Conservation (phyloP, 2,797 vertebrate genomes). For the Bufotes viridis region DNA sequence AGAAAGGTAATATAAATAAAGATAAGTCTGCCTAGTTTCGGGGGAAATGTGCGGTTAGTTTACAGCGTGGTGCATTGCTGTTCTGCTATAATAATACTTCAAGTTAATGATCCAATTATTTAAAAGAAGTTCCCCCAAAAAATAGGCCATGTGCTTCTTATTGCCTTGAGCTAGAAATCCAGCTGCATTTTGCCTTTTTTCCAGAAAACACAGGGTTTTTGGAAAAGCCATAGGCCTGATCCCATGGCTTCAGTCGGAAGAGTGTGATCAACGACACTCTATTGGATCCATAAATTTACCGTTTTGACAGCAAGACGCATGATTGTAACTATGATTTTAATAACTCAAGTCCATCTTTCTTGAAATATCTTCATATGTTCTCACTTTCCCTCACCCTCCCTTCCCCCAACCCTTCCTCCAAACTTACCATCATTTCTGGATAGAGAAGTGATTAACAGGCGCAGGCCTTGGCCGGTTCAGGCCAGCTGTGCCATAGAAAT, state of each 20-base stretch:
- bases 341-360: conserved; percentile 55
- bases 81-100: conserved; percentile 39
- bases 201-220: conserved; percentile 40
- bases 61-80: conserved; percentile 21
- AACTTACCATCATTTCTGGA: conserved; percentile 67
- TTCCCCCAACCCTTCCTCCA: conserved; percentile 19
- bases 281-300: conserved; percentile 52
- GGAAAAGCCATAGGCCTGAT: conserved; percentile 8
- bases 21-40: conserved; percentile 43
- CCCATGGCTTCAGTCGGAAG: conserved; percentile 30
- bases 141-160: conserved; percentile 43
- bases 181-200: conserved; percentile 12
- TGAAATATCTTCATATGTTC: conserved; percentile 58
- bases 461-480: conserved; percentile 75
- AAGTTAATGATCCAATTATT: conserved; percentile 53
- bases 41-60: conserved; percentile 39
- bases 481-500: conserved; percentile 90
- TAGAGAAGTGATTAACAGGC: conserved; percentile 74
- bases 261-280: conserved; percentile 26
- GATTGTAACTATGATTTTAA: conserved; percentile 56
- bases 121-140: conserved; percentile 43
- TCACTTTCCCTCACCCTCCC: conserved; percentile 19
- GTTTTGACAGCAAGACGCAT: conserved; percentile 34
- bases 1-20: conserved; percentile 38
- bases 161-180: conserved; percentile 45